Evolutionary conservation across 92 coral and sea anemone genomes (phyloP).

Genomic region (Siderastrea radians): DNA sequence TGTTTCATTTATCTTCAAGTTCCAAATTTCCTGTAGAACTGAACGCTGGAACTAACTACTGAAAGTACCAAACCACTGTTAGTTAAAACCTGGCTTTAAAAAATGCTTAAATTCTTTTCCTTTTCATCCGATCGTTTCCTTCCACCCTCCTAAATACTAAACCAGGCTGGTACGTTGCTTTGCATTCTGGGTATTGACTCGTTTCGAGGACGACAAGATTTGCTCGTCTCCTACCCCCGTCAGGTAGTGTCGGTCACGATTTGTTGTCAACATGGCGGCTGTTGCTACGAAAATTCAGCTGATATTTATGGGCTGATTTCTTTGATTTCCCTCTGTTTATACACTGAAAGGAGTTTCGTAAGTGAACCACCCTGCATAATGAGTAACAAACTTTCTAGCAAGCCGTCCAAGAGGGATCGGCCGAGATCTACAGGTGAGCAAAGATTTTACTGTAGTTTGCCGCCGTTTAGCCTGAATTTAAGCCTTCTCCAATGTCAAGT

Average conservation of each 20-base stretch:
- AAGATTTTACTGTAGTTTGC: neutral
- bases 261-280: slow-evolving; percentile 95
- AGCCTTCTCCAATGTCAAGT: neutral
- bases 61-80: no score
- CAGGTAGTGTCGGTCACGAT: neutral
- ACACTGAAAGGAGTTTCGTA: neutral
- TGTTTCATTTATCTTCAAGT: no score
- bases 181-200: slow-evolving; percentile 4
- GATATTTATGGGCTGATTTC: neutral
- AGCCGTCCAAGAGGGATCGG: slow-evolving; percentile 94
- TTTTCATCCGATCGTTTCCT: no score
- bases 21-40: no score
- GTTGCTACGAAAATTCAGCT: slow-evolving; percentile 79
- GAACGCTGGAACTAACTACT: no score
- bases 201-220: slow-evolving; percentile 6
- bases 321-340: neutral
- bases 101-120: no score
- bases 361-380: slow-evolving; percentile 30
- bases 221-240: neutral
- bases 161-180: no score
- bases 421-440: slow-evolving; percentile 92
- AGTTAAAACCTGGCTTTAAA: no score
- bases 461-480: neutral
- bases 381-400: slow-evolving; percentile 95
- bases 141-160: no score